Conservation (phyloP, 2,797 vertebrate genomes). For the Tenualosa ilisha region DNA sequence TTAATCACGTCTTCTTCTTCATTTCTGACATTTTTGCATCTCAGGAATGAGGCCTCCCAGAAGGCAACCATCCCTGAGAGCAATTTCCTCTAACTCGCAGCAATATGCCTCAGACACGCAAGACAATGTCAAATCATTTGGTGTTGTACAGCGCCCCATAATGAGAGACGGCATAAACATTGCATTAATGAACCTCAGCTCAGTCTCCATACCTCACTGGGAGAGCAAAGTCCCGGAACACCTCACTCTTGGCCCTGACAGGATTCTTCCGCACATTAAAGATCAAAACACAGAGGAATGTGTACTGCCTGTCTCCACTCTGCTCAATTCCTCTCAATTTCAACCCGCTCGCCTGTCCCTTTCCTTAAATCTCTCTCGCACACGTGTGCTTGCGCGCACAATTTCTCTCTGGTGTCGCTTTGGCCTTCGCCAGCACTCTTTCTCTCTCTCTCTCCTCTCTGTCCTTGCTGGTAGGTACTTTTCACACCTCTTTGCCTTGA, state of each 20-base stretch:
- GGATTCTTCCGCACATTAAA: constrained; percentile 44
- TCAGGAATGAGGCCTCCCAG: not conserved
- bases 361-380: not conserved
- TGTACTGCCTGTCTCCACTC: constrained; percentile 32
- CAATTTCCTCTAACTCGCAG: not conserved
- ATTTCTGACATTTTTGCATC: constrained; percentile 1
- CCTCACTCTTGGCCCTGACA: constrained; percentile 30
- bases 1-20: constrained; percentile 4
- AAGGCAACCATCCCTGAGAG: not conserved
- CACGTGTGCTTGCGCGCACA: not conserved
- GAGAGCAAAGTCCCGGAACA: constrained; percentile 35
- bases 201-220: constrained; percentile 45
- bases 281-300: constrained; percentile 45
- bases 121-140: constrained; percentile 41
- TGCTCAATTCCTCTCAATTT: constrained; percentile 19
- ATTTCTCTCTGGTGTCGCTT: not conserved
- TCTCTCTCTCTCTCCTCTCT: constrained; percentile 26
- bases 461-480: constrained; percentile 33
- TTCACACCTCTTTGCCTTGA: constrained; percentile 30
- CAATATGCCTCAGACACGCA: constrained; percentile 7
- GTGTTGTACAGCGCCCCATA: constrained; percentile 30
- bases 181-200: constrained; percentile 37
- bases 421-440: constrained; percentile 4
- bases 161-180: constrained; percentile 39
- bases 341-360: not conserved